Percentiles rank a stretch among this genome's conserved stretches.
Conservation (phyloP, 2,797 vertebrate genomes). For the Ceryle rudis region DNA sequence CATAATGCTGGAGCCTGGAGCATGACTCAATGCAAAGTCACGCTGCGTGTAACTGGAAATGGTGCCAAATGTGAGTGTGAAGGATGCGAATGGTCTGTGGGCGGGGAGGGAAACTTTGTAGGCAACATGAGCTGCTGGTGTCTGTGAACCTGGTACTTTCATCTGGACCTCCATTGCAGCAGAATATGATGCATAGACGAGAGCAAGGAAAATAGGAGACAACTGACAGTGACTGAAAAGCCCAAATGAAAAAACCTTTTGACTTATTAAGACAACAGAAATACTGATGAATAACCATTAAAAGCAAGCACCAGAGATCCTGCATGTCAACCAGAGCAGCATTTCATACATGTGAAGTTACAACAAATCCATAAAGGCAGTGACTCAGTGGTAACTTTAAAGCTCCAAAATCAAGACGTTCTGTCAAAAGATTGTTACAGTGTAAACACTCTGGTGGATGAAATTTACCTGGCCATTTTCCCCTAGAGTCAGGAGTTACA, state of each 20-base stretch:
- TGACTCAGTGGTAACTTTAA: not conserved
- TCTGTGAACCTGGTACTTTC: not conserved
- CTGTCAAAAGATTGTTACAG: not conserved
- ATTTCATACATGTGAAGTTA: not conserved
- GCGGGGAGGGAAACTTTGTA: not conserved
- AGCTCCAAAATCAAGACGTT: not conserved
- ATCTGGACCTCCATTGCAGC: not conserved
- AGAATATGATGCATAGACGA: not conserved
- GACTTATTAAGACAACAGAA: not conserved
- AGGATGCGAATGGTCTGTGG: not conserved
- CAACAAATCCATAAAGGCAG: not conserved
- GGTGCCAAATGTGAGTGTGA: not conserved
- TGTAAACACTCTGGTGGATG: not conserved
- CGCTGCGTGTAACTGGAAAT: not conserved
- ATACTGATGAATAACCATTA: not conserved
- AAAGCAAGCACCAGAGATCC: not conserved
- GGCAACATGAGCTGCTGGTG: not conserved
- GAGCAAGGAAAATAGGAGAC: not conserved
- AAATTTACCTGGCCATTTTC: not conserved
- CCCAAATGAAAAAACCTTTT: not conserved
- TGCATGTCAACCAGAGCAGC: not conserved
- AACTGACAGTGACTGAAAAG: not conserved
- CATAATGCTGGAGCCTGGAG: not conserved
- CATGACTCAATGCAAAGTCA: not conserved
- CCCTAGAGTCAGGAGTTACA: not conserved